Evolutionary conservation across 2,797 vertebrate species (phyloP), one percentile per base, ranked within the genome.

Genomic region (Tarsius wallacei): DNA sequence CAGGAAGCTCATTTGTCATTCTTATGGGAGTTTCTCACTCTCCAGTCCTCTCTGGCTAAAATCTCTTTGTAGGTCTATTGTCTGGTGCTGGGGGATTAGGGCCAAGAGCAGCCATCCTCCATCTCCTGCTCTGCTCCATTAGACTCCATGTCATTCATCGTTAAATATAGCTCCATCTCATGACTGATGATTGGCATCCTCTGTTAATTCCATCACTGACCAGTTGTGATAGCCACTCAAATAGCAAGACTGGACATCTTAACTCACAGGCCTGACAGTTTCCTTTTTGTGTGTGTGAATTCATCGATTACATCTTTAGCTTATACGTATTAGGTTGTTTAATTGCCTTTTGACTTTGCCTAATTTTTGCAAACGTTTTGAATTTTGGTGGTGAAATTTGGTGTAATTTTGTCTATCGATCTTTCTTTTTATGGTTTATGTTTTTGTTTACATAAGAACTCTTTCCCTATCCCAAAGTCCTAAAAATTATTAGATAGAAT

Each of bases 381-480:
- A 77, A 31, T 93, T 93, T 81, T 77, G 51, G 26, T 68, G 24
- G 91, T 63, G 63, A 96, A 91, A 42, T 42, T 42, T 42, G 42
- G 42, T 42, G 42, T 42, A 4, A 42, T 42, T 42, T 42, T 42
- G 42, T 61, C 83, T 78, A 47, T 71, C 66, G 81, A 3, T 85
- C 84, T 94, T 82, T 91, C 61, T n/a, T 19, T 93, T 91, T 82
- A 26, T 82, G 51, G 83, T 68, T 89, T 81, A 70, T 78, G 51
- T 77, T 89, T 95, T 73, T 17, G 68, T 87, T 19, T 84, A 42
- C 7, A 42, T 76, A 94, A 93, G 83, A 88, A 68, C 47, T 28
- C 87, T 86, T 96, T 81, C 66, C 55, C 33, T 88, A 64, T 68
- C 24, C 68, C 63, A 76, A 82, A 86, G 53, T 83, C 91, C 83